Evolutionary conservation across 2,113 vertebrate genomes (phyloP).

Genomic region (human): DNA sequence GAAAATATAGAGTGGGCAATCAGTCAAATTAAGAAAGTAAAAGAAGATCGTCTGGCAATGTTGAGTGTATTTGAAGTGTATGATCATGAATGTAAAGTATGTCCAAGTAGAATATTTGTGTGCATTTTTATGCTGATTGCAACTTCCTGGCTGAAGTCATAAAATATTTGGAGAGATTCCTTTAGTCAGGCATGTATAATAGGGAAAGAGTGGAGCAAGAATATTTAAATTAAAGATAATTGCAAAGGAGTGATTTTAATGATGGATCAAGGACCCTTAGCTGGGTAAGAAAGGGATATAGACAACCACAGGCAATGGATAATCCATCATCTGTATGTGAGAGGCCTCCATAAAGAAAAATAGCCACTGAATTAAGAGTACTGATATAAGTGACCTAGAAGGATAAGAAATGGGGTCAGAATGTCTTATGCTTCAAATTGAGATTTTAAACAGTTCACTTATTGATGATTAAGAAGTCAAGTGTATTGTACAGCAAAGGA

Average conservation of each 20-base stretch:
- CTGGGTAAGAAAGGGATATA: neutral
- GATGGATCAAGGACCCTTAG: neutral
- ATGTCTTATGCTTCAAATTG: neutral
- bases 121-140: constrained; percentile 8
- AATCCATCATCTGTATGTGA: neutral
- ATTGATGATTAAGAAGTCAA: constrained; percentile 18
- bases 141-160: constrained; percentile 7
- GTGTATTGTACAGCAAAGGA: neutral
- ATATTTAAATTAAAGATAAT: neutral
- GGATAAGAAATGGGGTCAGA: neutral
- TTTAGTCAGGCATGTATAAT: constrained; percentile 23
- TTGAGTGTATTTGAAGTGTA: neutral
- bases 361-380: neutral
- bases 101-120: neutral
- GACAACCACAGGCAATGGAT: neutral
- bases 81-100: neutral
- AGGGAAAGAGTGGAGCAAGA: neutral
- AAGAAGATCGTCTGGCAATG: neutral
- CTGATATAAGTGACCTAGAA: neutral
- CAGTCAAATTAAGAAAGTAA: constrained; percentile 4
- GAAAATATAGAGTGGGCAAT: constrained; percentile 21
- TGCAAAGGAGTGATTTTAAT: neutral
- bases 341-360: neutral
- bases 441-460: constrained; percentile 3
- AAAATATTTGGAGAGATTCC: constrained; percentile 8